Conservation (phyloP, 2,113 vertebrate species). For the Gymnogyps californianus region DNA sequence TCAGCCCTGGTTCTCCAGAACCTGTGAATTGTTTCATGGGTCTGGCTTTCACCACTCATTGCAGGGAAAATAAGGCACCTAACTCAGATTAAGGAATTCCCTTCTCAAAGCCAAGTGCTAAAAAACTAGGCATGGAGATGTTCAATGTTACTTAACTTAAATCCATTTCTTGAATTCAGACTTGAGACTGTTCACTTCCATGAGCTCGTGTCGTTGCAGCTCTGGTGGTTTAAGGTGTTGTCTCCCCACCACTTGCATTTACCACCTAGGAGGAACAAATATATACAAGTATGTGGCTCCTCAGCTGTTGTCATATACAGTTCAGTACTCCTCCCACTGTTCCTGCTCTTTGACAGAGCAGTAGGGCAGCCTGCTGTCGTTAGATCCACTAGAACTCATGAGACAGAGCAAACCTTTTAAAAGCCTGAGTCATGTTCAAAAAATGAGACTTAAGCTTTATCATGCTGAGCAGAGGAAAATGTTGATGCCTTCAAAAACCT, state of each 20-base stretch:
- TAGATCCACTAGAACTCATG: neutral
- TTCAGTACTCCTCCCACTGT: neutral
- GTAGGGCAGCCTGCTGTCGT: neutral
- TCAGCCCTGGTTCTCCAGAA: neutral
- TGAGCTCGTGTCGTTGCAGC: rapidly evolving
- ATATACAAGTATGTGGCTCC: rapidly evolving
- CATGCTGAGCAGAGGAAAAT: neutral
- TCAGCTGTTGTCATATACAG: neutral
- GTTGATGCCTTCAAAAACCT: neutral
- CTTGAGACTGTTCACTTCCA: neutral
- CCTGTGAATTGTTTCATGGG: neutral
- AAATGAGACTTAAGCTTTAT: neutral
- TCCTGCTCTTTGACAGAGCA: neutral
- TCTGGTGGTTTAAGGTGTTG: neutral
- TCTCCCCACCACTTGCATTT: neutral
- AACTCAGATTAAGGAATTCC: neutral
- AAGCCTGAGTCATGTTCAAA: neutral
- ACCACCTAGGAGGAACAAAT: neutral
- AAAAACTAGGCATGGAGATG: neutral
- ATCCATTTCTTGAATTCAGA: neutral
- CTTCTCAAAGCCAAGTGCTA: neutral
- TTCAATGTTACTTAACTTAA: neutral
- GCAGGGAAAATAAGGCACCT: neutral
- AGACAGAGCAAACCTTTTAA: neutral
- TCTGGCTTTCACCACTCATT: neutral